Conservation (phyloP, 1,140 invertebrate genomes). For the Piezodorus guildinii region DNA sequence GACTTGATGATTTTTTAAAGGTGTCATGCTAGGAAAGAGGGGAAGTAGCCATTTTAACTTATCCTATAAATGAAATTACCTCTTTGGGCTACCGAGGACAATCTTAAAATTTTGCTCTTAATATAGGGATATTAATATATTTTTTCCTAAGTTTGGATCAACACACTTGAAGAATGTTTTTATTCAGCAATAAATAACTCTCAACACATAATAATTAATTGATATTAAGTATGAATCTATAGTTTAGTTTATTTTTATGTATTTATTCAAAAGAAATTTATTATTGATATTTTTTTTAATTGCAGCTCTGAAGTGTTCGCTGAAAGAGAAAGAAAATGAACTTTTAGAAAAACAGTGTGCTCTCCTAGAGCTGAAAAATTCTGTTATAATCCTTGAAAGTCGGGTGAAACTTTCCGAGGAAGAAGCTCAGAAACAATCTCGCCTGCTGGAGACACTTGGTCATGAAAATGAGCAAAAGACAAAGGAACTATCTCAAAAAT, state of each 20-base stretch:
- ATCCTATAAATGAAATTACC: too few species aligned
- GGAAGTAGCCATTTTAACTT: too few species aligned
- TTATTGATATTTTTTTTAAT: not conserved
- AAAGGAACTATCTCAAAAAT: not conserved
- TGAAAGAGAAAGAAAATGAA: conserved; percentile 37
- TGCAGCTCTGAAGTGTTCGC: conserved; percentile 19
- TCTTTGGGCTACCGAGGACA: too few species aligned
- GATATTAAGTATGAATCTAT: too few species aligned
- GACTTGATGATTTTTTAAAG: too few species aligned
- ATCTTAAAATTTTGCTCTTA: too few species aligned
- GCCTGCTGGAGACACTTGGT: not conserved
- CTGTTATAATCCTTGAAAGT: conserved; percentile 28
- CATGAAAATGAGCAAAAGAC: conserved; percentile 4
- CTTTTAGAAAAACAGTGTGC: conserved; percentile 35
- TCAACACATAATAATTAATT: too few species aligned
- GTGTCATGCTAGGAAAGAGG: too few species aligned
- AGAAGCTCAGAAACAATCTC: conserved; percentile 5
- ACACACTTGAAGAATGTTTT: too few species aligned
- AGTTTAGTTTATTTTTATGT: not conserved
- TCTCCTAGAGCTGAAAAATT: conserved; percentile 31
- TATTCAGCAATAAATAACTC: too few species aligned
- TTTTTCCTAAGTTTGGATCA: too few species aligned
- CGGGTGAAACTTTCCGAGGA: conserved; percentile 3
- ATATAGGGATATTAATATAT: too few species aligned
- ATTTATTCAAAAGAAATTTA: not conserved